Percentiles rank a stretch among this genome's conserved stretches.
phyloP scores from a whole-genome alignment of 2,797 vertebrate genomes.

The Neosalanx taihuensis region DNA sequence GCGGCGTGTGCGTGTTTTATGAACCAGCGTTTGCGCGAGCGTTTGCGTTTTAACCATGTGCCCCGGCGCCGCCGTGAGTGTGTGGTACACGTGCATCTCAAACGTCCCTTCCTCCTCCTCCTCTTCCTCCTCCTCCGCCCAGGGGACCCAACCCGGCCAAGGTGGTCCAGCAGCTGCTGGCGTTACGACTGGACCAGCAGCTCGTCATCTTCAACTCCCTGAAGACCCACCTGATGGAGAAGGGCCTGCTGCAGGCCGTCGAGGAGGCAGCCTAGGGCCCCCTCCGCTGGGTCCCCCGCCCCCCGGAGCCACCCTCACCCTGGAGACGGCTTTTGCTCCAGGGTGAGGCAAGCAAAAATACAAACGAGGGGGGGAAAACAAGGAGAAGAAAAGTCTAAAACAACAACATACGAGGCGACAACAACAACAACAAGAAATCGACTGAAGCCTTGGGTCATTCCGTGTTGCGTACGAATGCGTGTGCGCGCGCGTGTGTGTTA shows the following conservation, averaged over 20 bases:
- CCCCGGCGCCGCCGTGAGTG: no score
- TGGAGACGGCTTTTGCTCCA: slow-evolving; percentile 25
- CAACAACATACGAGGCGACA: slow-evolving; percentile 22
- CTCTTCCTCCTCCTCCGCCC: slow-evolving; percentile 29
- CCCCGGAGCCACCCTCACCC: slow-evolving; percentile 7
- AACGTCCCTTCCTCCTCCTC: not conserved
- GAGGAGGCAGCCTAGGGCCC: slow-evolving; percentile 69
- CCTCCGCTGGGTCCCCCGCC: not conserved
- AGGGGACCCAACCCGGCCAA: slow-evolving; percentile 96
- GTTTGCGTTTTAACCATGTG: no score
- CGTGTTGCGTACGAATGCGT: slow-evolving; percentile 46
- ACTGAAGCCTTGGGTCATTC: slow-evolving; percentile 65
- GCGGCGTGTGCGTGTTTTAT: not conserved
- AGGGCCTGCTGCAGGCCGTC: slow-evolving; percentile 76
- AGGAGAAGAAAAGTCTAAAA: no score
- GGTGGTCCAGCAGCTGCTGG: slow-evolving; percentile 94
- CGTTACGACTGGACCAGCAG: slow-evolving; percentile 92
- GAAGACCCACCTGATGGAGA: slow-evolving; percentile 87
- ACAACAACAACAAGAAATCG: slow-evolving; percentile 19
- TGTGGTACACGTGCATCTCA: no score
- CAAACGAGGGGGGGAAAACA: no score
- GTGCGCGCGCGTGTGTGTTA: slow-evolving; percentile 22
- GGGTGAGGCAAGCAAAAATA: slow-evolving; percentile 31
- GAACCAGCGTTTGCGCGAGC: no score
- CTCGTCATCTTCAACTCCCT: slow-evolving; percentile 94